These are phyloP conservation scores for Formica selysi DNA, from an alignment of 1,140 invertebrate species.

Conservation along the genomic window DNA sequence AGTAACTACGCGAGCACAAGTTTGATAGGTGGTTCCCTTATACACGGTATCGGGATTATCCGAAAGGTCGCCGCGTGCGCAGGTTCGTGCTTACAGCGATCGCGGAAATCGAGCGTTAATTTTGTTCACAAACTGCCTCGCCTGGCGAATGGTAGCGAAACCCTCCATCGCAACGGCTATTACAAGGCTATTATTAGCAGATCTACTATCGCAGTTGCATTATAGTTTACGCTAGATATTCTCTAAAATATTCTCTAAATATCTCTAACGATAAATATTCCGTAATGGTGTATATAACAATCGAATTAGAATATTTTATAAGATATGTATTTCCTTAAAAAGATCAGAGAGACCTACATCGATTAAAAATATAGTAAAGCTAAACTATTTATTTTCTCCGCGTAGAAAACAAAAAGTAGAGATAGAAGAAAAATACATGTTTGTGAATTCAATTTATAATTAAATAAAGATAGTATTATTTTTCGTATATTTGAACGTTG, in stretches of 20 bases:
- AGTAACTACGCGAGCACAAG: conserved; percentile 55
- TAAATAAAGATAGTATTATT: neutral
- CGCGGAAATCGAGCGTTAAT: conserved; percentile 60
- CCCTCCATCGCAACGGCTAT: conserved; percentile 12
- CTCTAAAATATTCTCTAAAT: neutral
- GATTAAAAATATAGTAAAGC: too few relatives aligned
- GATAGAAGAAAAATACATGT: neutral
- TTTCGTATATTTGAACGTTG: neutral
- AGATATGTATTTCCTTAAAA: neutral
- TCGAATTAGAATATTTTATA: neutral
- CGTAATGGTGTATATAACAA: neutral
- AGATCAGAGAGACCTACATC: too few relatives aligned
- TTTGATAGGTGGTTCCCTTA: conserved; percentile 51
- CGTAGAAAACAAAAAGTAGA: too few relatives aligned
- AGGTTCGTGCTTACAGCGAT: conserved; percentile 46
- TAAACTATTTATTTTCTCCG: too few relatives aligned
- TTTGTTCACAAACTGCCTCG: conserved; percentile 54
- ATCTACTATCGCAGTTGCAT: neutral
- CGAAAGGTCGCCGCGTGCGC: conserved; percentile 30
- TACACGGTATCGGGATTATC: conserved; percentile 66
- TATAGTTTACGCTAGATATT: neutral
- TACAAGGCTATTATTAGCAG: conserved; percentile 26
- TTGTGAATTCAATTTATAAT: neutral
- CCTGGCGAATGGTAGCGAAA: conserved; percentile 8
- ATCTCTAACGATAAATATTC: neutral